These are phyloP conservation scores for Ceratothoa steindachneri DNA, from an alignment of 2,888 invertebrate genomes.

Conservation along the genomic window DNA sequence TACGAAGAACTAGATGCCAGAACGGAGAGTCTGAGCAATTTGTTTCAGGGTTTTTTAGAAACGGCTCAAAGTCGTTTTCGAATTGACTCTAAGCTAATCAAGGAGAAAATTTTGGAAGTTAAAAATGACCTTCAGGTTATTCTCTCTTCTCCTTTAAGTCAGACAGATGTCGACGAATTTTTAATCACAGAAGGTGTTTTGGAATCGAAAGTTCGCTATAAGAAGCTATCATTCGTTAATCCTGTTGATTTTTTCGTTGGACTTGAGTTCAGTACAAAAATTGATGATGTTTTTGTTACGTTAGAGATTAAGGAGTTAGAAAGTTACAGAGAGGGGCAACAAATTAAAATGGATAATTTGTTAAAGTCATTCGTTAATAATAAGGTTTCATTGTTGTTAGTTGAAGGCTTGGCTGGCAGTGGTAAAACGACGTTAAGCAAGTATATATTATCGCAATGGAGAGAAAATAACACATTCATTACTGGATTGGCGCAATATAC, in stretches of 20 bases:
- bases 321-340: not conserved
- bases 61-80: not conserved
- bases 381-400: not conserved
- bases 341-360: not conserved
- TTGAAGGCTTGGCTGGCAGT: not conserved
- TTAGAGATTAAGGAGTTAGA: slow-evolving; percentile 1
- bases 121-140: not conserved
- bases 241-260: slow-evolving; percentile 2
- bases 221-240: not conserved
- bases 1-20: not conserved
- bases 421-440: not conserved
- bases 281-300: slow-evolving; percentile 9
- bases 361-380: not conserved
- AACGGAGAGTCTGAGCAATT: not conserved
- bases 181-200: not conserved
- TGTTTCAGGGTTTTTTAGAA: not conserved
- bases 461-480: not conserved
- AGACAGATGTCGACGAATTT: slow-evolving; percentile 1
- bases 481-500: not conserved
- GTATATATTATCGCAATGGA: not conserved
- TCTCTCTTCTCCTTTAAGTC: not conserved
- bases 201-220: not conserved
- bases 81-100: not conserved
- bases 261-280: not conserved
- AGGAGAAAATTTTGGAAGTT: not conserved